phyloP scores from a whole-genome alignment of 2,113 vertebrate species.

The Tragelaphus strepsiceros region DNA sequence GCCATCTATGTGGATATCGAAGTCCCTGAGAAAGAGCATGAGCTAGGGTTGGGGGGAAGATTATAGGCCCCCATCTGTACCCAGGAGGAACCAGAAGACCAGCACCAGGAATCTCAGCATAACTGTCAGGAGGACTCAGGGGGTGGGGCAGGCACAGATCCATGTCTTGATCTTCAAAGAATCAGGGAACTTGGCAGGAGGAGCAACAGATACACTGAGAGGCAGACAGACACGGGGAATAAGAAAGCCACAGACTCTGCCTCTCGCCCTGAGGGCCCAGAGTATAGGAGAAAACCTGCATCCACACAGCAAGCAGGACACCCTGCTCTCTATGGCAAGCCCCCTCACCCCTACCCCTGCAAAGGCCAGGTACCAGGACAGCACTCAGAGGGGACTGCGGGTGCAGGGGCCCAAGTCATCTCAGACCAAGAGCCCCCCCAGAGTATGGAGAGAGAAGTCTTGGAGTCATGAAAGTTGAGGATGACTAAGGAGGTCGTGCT shows the following conservation, averaged over 20 bases:
- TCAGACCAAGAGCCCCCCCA: not conserved
- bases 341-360: not conserved
- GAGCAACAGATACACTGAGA: not conserved
- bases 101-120: not conserved
- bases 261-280: rapidly evolving
- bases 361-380: not conserved
- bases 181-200: not conserved
- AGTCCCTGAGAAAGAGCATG: not conserved
- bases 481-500: not conserved
- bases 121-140: not conserved
- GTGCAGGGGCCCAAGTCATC: too few relatives aligned
- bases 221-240: not conserved
- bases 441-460: not conserved
- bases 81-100: not conserved
- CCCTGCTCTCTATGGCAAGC: too few relatives aligned
- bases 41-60: not conserved
- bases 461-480: not conserved
- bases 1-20: not conserved
- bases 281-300: not conserved
- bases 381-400: rapidly evolving
- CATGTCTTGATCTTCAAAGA: not conserved
- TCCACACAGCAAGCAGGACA: not conserved
- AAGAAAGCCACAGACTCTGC: not conserved
- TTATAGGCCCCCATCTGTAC: too few relatives aligned
- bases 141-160: not conserved